Base-by-base conservation (phyloP, 2,888 invertebrate species). In the Ecdyonurus torrentis region DNA sequence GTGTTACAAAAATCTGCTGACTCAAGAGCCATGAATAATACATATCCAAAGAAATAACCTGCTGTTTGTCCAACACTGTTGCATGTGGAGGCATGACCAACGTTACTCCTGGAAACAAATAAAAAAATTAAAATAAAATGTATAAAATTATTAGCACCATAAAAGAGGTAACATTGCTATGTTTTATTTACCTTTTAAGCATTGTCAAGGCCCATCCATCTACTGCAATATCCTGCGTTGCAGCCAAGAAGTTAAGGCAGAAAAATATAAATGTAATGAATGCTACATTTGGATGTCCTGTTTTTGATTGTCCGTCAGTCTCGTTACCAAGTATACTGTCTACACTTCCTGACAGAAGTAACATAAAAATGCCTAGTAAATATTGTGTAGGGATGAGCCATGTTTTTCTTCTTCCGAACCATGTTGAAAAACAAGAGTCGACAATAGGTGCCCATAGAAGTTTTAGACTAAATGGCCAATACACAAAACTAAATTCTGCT, bases 151-250 rank as follows among this genome's bases (percentile, higher is more conserved):
- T 37, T 23, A 18, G 7, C 19, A 52, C 18, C 20, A 24, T 20
- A 1, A 25, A 58, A 20, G 20, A 24, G 61, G n/a, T n/a, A 2
- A 62, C 18, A 50, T n/a, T 3, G 63, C 22, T 61, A 10, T 60
- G 24, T 25, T 50, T 53, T 7, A 62, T 25, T 58, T 72, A 92
- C 85, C 92, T 89, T 71, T 93, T 91, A 1, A 99, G 78, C 95
- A 99, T 99, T 0, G 98, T 99, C 15, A 99, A 78, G 0, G 99
- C 99, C 99, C 99, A 99, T 23, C 99, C 99, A 78, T 99, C 99
- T 0, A 99, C 98, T 19, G 96, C 98, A 71, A 99, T 97, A 75
- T 99, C 99, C 78, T 99, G 99, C 1, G 99, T 99, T 1, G 99
- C 98, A 2, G 98, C 98, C 69, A 99, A 78, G 71, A 98, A 96